Evolutionary conservation across 2,888 invertebrate genomes (phyloP).

Genomic region (Chydorus sphaericus): DNA sequence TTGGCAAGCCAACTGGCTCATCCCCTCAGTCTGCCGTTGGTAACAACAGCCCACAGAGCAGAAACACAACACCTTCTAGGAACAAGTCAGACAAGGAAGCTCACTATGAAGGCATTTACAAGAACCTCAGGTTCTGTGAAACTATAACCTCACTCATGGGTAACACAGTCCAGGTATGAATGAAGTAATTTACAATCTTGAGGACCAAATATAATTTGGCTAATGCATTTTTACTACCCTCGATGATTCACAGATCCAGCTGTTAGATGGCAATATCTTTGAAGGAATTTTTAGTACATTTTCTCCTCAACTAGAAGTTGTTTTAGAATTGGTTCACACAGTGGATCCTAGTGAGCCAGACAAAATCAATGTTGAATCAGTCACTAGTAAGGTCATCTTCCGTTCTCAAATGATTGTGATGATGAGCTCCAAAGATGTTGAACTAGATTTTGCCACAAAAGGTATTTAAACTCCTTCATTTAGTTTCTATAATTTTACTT

Average conservation of each 20-base stretch:
- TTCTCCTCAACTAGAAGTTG: constrained; percentile 74
- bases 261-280: constrained; percentile 67
- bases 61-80: constrained; percentile 4
- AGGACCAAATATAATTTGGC: background rate
- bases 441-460: constrained; percentile 73
- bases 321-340: constrained; percentile 73
- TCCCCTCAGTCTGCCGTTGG: background rate
- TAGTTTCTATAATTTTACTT: background rate
- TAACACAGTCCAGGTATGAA: constrained; percentile 48
- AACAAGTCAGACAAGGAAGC: constrained; percentile 37
- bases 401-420: constrained; percentile 68
- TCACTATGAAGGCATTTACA: constrained; percentile 71
- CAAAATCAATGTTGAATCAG: constrained; percentile 47
- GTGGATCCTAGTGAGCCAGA: constrained; percentile 46
- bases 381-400: constrained; percentile 68
- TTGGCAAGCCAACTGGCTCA: background rate
- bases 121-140: constrained; percentile 80
- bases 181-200: background rate
- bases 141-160: constrained; percentile 73
- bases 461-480: constrained; percentile 33
- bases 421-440: constrained; percentile 67
- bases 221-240: background rate
- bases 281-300: constrained; percentile 84
- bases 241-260: constrained; percentile 25
- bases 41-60: background rate